Base-by-base conservation (phyloP, 2,797 vertebrate genomes). In the Lacerta agilis region DNA sequence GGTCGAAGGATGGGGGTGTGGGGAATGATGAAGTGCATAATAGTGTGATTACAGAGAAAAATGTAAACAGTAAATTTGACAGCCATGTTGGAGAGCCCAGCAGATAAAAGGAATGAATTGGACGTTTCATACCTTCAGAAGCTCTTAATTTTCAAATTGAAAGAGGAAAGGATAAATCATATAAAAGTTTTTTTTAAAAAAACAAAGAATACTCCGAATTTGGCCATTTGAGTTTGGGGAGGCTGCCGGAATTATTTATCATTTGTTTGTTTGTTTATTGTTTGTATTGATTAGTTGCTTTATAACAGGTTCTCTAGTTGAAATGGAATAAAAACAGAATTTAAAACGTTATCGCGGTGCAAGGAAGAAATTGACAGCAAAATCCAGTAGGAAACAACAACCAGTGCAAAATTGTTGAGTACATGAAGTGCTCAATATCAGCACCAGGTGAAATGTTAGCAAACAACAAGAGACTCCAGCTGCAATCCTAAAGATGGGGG, bases 41-140 rank as follows among this genome's bases (percentile, higher is more conserved):
- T 94, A 93, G 88, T 85, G 94, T 96, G 95, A 97, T 97, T 95
- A 96, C 96, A 95, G 93, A 95, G 96, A 94, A 95, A 95, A 94
- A 94, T 96, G 94, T 94, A 92, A 92, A 93, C 94, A 94, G 94
- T 94, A 92, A 95, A 95, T 96, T 92, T 95, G 96, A 96, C 95
- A 95, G 93, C 93, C 82, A n/a, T 81, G 91, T 90, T 92, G 89
- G 90, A 91, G 88, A 38, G 87, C 82, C 79, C 73, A 89, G 93
- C 87, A 94, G 94, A 93, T 88, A 91, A 93, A 85, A 88, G 81
- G 79, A 92, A 82, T 90, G 91, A 88, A 92, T 88, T 64, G 73
- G 86, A 61, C 69, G 80, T 87, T 90, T 84, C 49, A 13, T 87
- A 81, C 85, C 29, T 93, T 85, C 86, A 85, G 87, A 36, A 91